These are phyloP conservation scores for Drosophila subpulchrella DNA, from an alignment of 1,140 invertebrate genomes.

Conservation along the genomic window DNA sequence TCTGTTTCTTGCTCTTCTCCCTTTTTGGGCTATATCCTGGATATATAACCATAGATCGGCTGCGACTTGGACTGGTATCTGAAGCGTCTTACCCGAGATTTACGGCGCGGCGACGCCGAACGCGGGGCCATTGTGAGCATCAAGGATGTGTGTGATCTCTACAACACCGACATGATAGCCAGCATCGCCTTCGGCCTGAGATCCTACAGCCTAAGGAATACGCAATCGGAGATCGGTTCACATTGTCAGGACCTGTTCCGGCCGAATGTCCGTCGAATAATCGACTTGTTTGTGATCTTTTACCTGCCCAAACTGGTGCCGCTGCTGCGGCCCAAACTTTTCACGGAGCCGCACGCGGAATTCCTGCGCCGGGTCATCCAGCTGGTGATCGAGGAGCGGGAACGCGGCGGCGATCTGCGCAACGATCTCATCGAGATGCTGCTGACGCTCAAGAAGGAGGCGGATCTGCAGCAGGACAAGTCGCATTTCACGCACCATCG, in stretches of 20 bases:
- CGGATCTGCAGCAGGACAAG: slow-evolving; percentile 75
- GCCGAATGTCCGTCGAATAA: slow-evolving; percentile 86
- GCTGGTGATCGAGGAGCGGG: slow-evolving; percentile 82
- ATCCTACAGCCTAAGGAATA: slow-evolving; percentile 85
- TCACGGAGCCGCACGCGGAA: slow-evolving; percentile 52
- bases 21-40: too few species aligned
- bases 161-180: slow-evolving; percentile 87
- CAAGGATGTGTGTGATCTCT: slow-evolving; percentile 85
- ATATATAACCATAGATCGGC: slow-evolving; percentile 47
- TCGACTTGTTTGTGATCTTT: slow-evolving; percentile 85
- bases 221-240: slow-evolving; percentile 84
- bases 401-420: slow-evolving; percentile 69
- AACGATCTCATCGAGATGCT: slow-evolving; percentile 85
- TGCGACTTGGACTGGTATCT: slow-evolving; percentile 76
- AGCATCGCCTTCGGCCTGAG: slow-evolving; percentile 87
- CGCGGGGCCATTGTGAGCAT: slow-evolving; percentile 73
- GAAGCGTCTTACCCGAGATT: slow-evolving; percentile 65
- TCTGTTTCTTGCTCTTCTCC: too few species aligned
- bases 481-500: slow-evolving; percentile 76
- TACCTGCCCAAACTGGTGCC: slow-evolving; percentile 83
- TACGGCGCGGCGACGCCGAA: slow-evolving; percentile 53
- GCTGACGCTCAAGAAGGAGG: slow-evolving; percentile 84
- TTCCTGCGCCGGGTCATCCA: slow-evolving; percentile 83
- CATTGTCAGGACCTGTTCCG: slow-evolving; percentile 85
- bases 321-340: slow-evolving; percentile 63